Percentiles rank a stretch among this genome's conserved stretches.
These are phyloP conservation scores for Hyles lineata DNA, from an alignment of 2,888 invertebrate species.

Conservation along the genomic window DNA sequence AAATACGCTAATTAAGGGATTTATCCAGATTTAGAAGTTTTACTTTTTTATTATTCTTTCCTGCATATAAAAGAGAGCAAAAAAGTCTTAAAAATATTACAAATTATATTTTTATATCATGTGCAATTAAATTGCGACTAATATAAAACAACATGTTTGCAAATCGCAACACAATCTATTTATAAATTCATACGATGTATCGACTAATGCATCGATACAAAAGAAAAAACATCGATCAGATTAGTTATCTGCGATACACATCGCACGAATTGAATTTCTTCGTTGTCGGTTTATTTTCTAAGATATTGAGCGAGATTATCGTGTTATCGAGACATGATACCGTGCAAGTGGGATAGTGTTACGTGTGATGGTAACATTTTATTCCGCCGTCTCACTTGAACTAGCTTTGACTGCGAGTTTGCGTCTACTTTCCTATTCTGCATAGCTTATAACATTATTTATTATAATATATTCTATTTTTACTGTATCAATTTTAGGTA, in stretches of 20 bases:
- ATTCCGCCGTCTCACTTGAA: constrained; percentile 8
- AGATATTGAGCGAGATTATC: constrained; percentile 40
- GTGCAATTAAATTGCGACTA: too few relatives aligned
- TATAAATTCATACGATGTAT: background rate
- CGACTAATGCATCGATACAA: background rate
- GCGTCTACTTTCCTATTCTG: background rate
- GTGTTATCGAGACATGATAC: constrained; percentile 7
- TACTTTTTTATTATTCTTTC: too few relatives aligned
- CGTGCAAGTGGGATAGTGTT: constrained; percentile 25
- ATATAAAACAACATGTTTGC: too few relatives aligned
- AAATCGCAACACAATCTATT: background rate
- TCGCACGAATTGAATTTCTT: constrained; percentile 1
- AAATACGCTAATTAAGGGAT: too few relatives aligned
- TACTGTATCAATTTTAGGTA: too few relatives aligned
- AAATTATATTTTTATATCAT: too few relatives aligned
- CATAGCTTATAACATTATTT: background rate
- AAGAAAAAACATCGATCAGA: constrained; percentile 14
- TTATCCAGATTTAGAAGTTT: too few relatives aligned
- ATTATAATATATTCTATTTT: background rate
- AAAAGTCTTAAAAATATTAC: too few relatives aligned
- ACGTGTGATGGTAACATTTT: constrained; percentile 25
- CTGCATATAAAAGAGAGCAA: too few relatives aligned
- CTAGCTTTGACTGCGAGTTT: background rate
- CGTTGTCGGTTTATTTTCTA: constrained; percentile 32
- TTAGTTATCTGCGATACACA: constrained; percentile 28